Evolutionary conservation across 2,113 vertebrate genomes (phyloP).

Genomic region (Falco punctatus): DNA sequence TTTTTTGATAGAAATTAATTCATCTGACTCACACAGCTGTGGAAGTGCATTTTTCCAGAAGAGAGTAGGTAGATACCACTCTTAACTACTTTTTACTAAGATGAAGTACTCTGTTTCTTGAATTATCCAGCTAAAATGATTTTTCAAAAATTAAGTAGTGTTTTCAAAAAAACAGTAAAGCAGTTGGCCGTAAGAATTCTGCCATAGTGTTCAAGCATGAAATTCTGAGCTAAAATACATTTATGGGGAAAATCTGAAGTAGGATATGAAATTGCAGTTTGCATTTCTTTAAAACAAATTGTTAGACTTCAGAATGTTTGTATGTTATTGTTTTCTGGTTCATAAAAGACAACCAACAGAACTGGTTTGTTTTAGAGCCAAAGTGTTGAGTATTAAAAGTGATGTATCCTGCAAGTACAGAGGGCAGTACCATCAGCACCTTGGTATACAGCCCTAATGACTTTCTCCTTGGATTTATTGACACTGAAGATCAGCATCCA

Average conservation of each 20-base stretch:
- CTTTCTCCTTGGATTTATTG: not conserved
- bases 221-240: not conserved
- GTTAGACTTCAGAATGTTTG: not conserved
- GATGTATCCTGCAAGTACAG: not conserved
- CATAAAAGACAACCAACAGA: not conserved
- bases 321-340: not conserved
- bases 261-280: not conserved
- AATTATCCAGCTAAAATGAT: not conserved
- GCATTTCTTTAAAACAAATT: not conserved
- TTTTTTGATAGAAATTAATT: not conserved
- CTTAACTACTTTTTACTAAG: not conserved
- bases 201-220: not conserved
- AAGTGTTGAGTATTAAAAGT: not conserved
- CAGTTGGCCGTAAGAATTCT: not conserved
- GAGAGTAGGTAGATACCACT: not conserved
- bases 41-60: not conserved
- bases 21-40: not conserved
- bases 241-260: not conserved
- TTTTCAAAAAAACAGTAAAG: not conserved
- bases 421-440: not conserved
- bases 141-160: not conserved
- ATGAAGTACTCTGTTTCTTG: not conserved
- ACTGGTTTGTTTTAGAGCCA: not conserved
- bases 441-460: not conserved
- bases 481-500: not conserved